These are phyloP conservation scores for Pelvicachromis taeniatus DNA, from an alignment of 2,113 vertebrate genomes.

Conservation along the genomic window DNA sequence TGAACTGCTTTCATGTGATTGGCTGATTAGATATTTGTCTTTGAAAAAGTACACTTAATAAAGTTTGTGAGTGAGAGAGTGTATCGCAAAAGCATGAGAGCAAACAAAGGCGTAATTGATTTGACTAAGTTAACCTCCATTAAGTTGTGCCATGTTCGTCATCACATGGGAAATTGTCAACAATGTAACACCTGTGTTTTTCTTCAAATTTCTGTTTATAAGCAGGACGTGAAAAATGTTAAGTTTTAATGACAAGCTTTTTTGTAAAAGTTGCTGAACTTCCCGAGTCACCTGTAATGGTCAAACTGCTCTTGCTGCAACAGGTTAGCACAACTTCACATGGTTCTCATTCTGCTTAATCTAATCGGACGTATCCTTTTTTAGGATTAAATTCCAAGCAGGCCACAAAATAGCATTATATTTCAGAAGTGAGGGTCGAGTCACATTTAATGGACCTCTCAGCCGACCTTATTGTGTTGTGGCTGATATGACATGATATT, in stretches of 20 bases:
- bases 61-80: background rate
- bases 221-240: background rate
- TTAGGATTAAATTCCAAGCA: background rate
- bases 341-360: background rate
- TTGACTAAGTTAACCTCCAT: background rate
- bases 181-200: background rate
- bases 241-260: background rate
- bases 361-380: background rate
- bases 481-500: constrained; percentile 42
- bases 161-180: background rate
- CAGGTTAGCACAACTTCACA: background rate
- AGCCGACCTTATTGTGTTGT: constrained; percentile 18
- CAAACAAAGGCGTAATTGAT: background rate
- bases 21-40: background rate
- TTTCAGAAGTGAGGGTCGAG: constrained; percentile 10
- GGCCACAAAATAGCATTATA: background rate
- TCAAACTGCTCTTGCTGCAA: background rate
- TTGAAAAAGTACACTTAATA: background rate
- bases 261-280: background rate
- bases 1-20: background rate
- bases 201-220: background rate
- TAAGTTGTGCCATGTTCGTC: background rate
- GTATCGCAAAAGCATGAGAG: background rate
- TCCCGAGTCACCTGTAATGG: background rate
- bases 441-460: constrained; percentile 39